These are phyloP conservation scores for Sylvilagus bachmani DNA, from an alignment of 2,113 vertebrate species.

Conservation along the genomic window DNA sequence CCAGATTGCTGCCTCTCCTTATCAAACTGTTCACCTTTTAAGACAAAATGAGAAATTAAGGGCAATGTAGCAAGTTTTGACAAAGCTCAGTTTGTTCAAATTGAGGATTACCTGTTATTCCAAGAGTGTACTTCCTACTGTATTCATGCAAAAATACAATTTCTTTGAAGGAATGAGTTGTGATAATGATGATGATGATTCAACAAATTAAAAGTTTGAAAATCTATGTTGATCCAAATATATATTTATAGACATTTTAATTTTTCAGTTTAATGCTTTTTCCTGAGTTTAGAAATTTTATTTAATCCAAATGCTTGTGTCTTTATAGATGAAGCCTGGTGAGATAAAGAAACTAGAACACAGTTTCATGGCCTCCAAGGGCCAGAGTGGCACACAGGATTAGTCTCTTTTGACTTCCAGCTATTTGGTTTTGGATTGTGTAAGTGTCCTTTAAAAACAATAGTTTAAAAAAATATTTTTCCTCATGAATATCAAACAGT, in stretches of 20 bases:
- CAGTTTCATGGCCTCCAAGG: neutral
- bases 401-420: neutral
- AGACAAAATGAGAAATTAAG: constrained; percentile 19
- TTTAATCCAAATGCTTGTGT: neutral
- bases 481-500: neutral
- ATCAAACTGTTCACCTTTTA: neutral
- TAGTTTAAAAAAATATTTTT: neutral
- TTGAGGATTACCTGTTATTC: neutral
- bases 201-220: neutral
- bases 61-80: neutral
- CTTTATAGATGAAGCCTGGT: neutral
- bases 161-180: neutral
- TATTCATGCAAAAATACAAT: neutral
- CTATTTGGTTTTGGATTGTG: neutral
- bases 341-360: constrained; percentile 22
- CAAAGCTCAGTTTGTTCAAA: constrained; percentile 4
- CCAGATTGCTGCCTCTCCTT: neutral
- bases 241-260: neutral
- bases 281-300: neutral
- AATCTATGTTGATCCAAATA: neutral
- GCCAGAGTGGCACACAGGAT: neutral
- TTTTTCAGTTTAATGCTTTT: neutral
- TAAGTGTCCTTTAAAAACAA: neutral
- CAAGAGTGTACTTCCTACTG: neutral
- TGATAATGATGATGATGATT: neutral